Percentiles rank a stretch among this genome's conserved stretches.
These are phyloP conservation scores for rat (Rattus norvegicus) DNA, from an alignment of 2,113 vertebrate species.

Conservation along the genomic window GRCr8 NC_086028.1:5435001-5435500, in stretches of 20 bases:
- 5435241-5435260: accelerated
- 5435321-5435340: background rate
- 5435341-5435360: background rate
- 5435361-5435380: accelerated
- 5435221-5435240: background rate
- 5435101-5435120: accelerated
- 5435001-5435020: background rate
- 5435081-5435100: background rate
- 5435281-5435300: background rate
- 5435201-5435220: background rate
- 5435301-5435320: background rate
- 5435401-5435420: background rate
- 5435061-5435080: background rate
- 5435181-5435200: background rate
- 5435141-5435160: background rate
- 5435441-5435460: background rate
- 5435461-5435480: background rate
- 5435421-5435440: background rate
- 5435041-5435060: background rate
- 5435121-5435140: background rate
- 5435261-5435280: background rate
- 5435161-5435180: background rate
- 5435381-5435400: background rate
- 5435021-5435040: background rate
- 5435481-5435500: background rate